Evolutionary conservation across 2,797 vertebrate species (phyloP).

Genomic region (Chelonia mydas): DNA sequence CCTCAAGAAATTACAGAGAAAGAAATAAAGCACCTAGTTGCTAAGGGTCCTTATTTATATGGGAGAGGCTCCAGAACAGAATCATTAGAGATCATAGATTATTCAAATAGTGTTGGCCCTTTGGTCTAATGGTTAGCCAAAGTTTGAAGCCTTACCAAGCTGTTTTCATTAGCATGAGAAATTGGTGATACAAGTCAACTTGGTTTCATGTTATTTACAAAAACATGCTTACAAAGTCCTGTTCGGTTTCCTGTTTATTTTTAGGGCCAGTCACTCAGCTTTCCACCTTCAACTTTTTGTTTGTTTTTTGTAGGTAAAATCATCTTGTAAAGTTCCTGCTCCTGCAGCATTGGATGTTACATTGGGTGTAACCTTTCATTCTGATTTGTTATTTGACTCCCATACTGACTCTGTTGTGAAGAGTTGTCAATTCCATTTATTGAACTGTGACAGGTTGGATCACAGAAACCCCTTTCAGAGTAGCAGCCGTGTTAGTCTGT

Average conservation of each 20-base stretch:
- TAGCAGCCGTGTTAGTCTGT: too few species aligned
- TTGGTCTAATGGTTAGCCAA: constrained; percentile 44
- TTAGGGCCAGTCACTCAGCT: background rate
- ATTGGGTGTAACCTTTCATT: constrained; percentile 36
- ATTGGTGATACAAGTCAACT: background rate
- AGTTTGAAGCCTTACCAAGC: constrained; percentile 44
- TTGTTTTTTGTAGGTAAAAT: constrained; percentile 18
- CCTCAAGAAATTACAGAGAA: background rate
- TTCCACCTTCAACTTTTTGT: background rate
- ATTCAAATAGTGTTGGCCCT: constrained; percentile 57
- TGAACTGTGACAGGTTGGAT: background rate
- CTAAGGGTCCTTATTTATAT: background rate
- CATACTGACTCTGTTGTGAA: constrained; percentile 32
- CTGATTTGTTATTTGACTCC: constrained; percentile 44
- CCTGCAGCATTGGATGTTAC: too few species aligned
- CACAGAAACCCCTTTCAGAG: too few species aligned
- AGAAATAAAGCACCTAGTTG: background rate
- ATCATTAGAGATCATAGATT: constrained; percentile 52
- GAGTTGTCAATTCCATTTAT: constrained; percentile 34
- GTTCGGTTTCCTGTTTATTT: background rate
- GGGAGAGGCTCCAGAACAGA: constrained; percentile 49
- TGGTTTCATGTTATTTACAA: constrained; percentile 24
- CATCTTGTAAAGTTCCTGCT: constrained; percentile 5
- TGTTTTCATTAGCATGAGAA: constrained; percentile 55
- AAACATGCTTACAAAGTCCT: background rate